Evolutionary conservation across 2,797 vertebrate species (phyloP).

Genomic region (Pseudochromis fuscus): DNA sequence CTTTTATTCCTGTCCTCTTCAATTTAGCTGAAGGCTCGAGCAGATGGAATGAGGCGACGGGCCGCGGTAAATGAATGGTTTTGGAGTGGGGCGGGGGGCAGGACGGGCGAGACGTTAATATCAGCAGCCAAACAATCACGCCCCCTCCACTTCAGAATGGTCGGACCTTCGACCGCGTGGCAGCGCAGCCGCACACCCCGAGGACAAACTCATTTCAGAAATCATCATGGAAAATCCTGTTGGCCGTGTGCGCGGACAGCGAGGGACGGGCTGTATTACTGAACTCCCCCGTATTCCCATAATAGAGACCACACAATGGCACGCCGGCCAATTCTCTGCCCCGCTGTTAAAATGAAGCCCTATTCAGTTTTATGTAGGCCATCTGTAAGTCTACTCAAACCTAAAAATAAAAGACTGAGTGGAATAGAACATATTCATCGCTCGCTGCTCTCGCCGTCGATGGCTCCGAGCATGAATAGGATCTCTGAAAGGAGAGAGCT

Average conservation of each 20-base stretch:
- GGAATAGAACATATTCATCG: conserved; percentile 75
- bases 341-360: conserved; percentile 77
- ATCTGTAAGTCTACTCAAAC: conserved; percentile 82
- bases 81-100: too few relatives aligned
- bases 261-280: conserved; percentile 55
- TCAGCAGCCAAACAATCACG: conserved; percentile 59
- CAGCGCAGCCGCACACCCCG: conserved; percentile 37
- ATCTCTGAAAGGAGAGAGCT: conserved; percentile 67
- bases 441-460: conserved; percentile 58
- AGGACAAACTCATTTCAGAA: conserved; percentile 70
- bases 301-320: conserved; percentile 78
- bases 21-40: conserved; percentile 58
- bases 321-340: conserved; percentile 67
- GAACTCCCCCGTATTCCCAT: conserved; percentile 74
- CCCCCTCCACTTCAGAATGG: conserved; percentile 53
- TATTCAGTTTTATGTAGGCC: conserved; percentile 82
- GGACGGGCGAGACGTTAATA: conserved; percentile 50
- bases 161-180: conserved; percentile 50
- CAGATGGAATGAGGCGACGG: conserved; percentile 54
- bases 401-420: conserved; percentile 80
- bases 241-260: conserved; percentile 32
- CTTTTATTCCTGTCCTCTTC: conserved; percentile 57
- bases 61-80: conserved; percentile 36
- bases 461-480: conserved; percentile 72
- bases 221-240: conserved; percentile 65